A percentile compares a stretch with the other conserved stretches of the same genome.
These are phyloP conservation scores for Etia nguti DNA, from an alignment of 2,113 vertebrate species.

Conservation along the genomic window DNA sequence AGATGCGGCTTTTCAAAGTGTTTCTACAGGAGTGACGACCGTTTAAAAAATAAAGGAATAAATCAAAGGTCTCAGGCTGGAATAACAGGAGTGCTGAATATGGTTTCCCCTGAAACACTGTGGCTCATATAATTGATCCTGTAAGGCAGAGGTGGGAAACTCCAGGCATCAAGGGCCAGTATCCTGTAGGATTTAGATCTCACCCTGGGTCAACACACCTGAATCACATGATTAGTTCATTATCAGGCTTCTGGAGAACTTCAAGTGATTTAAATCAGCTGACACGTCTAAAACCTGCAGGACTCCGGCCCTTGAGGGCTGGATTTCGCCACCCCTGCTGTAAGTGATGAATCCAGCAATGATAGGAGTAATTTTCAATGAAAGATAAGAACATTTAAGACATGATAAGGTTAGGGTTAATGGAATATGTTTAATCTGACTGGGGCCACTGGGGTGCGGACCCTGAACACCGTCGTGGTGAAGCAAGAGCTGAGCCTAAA, in stretches of 20 bases:
- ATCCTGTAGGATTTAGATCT: accelerated
- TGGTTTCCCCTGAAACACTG: not conserved
- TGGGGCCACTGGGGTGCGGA: not conserved
- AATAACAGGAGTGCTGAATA: not conserved
- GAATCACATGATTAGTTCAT: not conserved
- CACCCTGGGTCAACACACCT: too few relatives aligned
- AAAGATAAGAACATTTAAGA: not conserved
- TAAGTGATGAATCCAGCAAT: not conserved
- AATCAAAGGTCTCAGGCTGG: not conserved
- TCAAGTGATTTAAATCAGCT: not conserved
- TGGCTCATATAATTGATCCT: not conserved
- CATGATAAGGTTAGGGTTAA: not conserved
- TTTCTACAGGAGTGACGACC: not conserved
- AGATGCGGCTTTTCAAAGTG: not conserved
- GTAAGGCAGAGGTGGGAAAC: not conserved
- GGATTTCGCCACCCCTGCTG: not conserved
- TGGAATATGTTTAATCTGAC: not conserved
- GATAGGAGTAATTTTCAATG: not conserved
- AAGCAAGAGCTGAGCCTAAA: not conserved
- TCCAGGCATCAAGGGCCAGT: not conserved
- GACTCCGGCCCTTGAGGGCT: accelerated
- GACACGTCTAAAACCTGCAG: not conserved
- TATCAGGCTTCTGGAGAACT: not conserved
- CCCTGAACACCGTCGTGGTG: not conserved
- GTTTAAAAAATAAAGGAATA: not conserved